Evolutionary conservation across 2,888 invertebrate genomes (phyloP).

Genomic region (Elgonia sp.): DNA sequence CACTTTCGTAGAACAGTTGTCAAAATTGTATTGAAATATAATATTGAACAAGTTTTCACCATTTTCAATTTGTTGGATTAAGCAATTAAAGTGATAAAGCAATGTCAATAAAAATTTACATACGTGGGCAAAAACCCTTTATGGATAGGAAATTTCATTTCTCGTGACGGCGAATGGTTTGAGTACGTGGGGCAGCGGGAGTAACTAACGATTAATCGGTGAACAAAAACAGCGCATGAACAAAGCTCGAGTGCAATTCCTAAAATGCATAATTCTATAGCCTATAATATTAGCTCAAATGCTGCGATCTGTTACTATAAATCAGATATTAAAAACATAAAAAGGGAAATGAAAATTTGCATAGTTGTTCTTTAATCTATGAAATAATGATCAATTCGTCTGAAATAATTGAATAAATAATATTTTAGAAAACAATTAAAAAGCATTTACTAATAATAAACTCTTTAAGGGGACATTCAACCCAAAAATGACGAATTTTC

Average conservation of each 20-base stretch:
- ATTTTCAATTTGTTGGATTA: conserved; percentile 60
- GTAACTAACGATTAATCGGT: conserved; percentile 70
- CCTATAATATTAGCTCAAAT: conserved; percentile 52
- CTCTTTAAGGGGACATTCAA: no score
- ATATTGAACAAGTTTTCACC: conserved; percentile 37
- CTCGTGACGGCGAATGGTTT: conserved; percentile 53
- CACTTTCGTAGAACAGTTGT: no score
- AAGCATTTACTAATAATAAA: no score
- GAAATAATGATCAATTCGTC: no score
- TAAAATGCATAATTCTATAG: conserved; percentile 56
- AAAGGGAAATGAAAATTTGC: no score
- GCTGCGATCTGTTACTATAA: conserved; percentile 36
- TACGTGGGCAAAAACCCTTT: conserved; percentile 57
- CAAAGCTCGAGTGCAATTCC: conserved; percentile 39
- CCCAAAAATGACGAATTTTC: no score
- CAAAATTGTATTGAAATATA: background rate
- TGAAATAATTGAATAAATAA: no score
- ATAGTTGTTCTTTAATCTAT: no score
- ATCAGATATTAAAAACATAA: conserved; percentile 25
- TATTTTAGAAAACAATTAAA: no score
- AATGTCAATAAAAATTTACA: conserved; percentile 71
- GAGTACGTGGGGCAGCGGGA: conserved; percentile 44
- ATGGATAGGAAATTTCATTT: conserved; percentile 67
- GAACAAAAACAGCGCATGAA: conserved; percentile 62
- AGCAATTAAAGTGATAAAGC: conserved; percentile 66